A percentile compares a stretch with the other conserved stretches of the same genome.
Evolutionary conservation across 2,113 vertebrate genomes (phyloP).

Genomic region (Butorides virescens): DNA sequence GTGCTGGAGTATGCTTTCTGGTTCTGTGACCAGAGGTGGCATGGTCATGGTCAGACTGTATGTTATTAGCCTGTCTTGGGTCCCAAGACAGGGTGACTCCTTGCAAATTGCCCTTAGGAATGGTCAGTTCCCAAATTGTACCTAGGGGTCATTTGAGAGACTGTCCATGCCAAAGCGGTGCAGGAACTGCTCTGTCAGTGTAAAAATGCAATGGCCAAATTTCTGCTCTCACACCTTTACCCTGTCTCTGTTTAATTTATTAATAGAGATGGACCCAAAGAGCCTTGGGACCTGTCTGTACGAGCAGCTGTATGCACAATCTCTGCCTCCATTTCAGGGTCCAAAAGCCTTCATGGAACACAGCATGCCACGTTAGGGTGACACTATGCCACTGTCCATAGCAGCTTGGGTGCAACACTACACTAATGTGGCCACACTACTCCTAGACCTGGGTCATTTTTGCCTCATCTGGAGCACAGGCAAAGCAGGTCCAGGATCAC

Average conservation of each 20-base stretch:
- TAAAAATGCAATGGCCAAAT: not conserved
- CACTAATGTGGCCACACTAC: fast-evolving
- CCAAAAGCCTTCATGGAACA: not conserved
- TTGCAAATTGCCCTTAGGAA: not conserved
- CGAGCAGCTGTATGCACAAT: fast-evolving
- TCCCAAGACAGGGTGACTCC: not conserved
- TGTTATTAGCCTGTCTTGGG: not conserved
- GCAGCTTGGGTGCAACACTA: not conserved
- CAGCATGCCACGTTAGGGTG: not conserved
- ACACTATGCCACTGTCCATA: not conserved
- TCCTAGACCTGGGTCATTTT: not conserved
- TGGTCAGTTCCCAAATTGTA: not conserved
- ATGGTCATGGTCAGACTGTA: not conserved
- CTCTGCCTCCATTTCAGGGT: not conserved
- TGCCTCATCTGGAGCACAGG: not conserved
- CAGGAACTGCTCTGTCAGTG: not conserved
- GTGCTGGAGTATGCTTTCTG: not conserved
- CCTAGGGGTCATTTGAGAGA: not conserved
- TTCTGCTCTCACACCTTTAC: not conserved
- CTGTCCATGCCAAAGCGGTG: fast-evolving
- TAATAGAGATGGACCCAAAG: not conserved
- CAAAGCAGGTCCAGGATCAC: not conserved
- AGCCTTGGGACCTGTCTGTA: not conserved
- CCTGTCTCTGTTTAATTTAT: not conserved
- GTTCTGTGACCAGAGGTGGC: not conserved